phyloP scores from a whole-genome alignment of 1,140 invertebrate genomes.

The Wiebesia pumilae region DNA sequence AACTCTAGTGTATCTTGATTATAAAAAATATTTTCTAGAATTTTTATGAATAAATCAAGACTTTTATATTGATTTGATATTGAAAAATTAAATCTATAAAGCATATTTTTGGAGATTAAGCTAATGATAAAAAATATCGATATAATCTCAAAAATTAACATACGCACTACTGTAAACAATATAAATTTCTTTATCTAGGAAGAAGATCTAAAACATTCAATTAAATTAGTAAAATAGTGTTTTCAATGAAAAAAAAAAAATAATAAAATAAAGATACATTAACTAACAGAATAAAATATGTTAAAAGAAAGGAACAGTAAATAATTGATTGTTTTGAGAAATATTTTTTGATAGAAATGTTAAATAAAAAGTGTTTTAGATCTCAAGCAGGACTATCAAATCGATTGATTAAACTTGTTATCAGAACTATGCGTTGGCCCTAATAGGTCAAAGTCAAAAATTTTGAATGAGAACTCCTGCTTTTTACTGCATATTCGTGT shows the following conservation, averaged over 20 bases:
- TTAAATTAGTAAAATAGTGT: background rate
- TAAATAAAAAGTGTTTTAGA: background rate
- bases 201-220: background rate
- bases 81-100: too few relatives aligned
- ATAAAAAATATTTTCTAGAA: background rate
- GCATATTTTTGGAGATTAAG: too few relatives aligned
- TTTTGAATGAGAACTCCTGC: background rate
- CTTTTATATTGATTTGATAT: too few relatives aligned
- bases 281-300: background rate
- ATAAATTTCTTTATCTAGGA: too few relatives aligned
- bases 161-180: too few relatives aligned
- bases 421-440: background rate
- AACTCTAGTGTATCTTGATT: background rate
- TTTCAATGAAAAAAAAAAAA: background rate
- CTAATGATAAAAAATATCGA: too few relatives aligned
- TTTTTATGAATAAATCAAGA: too few relatives aligned
- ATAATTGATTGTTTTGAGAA: background rate
- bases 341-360: background rate
- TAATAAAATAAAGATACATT: background rate
- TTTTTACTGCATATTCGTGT: background rate
- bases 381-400: background rate
- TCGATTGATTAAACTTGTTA: background rate
- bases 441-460: conserved; percentile 15
- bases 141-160: too few relatives aligned
- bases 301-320: background rate